phyloP scores from a whole-genome alignment of 30 jellyfish, hydroid and myxozoan genomes.

The Sanderia malayensis region DNA sequence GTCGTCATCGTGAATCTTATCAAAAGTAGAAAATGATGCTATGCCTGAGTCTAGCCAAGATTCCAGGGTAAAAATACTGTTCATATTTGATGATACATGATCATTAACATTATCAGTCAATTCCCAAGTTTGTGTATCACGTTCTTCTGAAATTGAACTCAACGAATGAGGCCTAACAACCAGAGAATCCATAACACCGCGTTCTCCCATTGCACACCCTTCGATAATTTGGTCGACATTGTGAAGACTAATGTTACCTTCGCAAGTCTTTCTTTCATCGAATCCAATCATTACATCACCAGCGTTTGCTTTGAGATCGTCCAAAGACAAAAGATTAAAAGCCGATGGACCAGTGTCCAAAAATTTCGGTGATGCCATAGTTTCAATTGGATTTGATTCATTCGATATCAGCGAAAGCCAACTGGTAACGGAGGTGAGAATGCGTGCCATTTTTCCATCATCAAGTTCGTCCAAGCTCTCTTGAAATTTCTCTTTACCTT shows the following conservation, averaged over 20 bases:
- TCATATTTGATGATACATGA: neutral
- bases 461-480: slow-evolving; percentile 42
- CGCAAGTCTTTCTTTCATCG: neutral
- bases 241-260: too few relatives aligned
- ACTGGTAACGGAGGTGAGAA: slow-evolving; percentile 23
- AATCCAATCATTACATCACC: neutral
- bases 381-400: slow-evolving; percentile 18
- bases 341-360: neutral
- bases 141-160: slow-evolving; percentile 42
- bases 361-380: neutral
- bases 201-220: too few relatives aligned
- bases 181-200: neutral
- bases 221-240: too few relatives aligned
- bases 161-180: slow-evolving; percentile 12
- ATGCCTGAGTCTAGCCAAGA: slow-evolving; percentile 3
- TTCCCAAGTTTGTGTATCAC: neutral
- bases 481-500: slow-evolving; percentile 15
- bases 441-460: slow-evolving; percentile 34
- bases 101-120: neutral
- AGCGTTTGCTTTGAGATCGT: slow-evolving; percentile 9
- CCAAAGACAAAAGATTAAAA: neutral
- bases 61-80: neutral
- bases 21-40: neutral
- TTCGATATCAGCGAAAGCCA: slow-evolving; percentile 39
- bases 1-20: neutral